A percentile compares a stretch with the other conserved stretches of the same genome.
phyloP scores from a whole-genome alignment of 2,113 vertebrate genomes.

The Phaethornis superciliosus region DNA sequence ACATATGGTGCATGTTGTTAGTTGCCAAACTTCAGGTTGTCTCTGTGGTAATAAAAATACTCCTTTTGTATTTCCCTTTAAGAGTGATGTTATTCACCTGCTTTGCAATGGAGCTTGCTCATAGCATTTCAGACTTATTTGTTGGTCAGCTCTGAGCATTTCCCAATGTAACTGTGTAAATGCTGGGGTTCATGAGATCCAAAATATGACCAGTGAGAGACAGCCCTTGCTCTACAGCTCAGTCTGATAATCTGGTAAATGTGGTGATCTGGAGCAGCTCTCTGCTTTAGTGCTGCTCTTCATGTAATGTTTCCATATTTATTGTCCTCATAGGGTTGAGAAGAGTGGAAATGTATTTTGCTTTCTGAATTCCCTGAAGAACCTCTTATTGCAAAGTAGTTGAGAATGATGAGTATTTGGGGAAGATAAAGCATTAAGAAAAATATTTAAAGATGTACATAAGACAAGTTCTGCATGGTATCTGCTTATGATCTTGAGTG shows the following conservation, averaged over 20 bases:
- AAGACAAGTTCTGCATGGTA: conserved; percentile 39
- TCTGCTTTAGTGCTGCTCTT: not conserved
- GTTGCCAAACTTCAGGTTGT: not conserved
- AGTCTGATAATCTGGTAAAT: not conserved
- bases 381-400: not conserved
- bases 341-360: conserved; percentile 9
- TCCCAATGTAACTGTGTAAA: not conserved
- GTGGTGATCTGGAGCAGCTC: not conserved
- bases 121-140: not conserved
- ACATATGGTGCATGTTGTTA: not conserved
- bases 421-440: conserved; percentile 48
- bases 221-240: not conserved
- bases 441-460: conserved; percentile 57
- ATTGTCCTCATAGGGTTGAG: not conserved
- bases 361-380: conserved; percentile 26
- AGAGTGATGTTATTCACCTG: not conserved
- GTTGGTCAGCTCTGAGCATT: not conserved
- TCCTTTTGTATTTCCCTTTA: not conserved
- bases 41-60: not conserved
- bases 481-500: conserved; percentile 38
- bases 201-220: not conserved
- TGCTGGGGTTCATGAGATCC: not conserved
- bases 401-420: not conserved
- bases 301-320: not conserved
- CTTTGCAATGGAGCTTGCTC: not conserved